phyloP scores from a whole-genome alignment of 1,140 invertebrate species.

The Diorhabda elongata region DNA sequence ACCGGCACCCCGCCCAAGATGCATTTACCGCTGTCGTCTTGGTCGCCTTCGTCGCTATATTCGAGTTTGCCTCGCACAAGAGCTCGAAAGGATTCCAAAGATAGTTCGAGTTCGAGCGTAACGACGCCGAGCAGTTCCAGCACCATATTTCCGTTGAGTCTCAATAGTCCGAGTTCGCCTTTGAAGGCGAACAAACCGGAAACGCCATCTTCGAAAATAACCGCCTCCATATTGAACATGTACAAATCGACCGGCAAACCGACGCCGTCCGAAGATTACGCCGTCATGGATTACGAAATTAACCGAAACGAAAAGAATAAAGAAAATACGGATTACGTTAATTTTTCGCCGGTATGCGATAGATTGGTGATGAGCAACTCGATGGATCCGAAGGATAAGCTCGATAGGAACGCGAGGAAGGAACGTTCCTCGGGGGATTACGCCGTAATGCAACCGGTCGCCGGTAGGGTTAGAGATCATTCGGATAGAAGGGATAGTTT shows the following conservation, averaged over 20 bases:
- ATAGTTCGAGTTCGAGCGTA: slow-evolving; percentile 48
- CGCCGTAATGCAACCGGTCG: slow-evolving; percentile 15
- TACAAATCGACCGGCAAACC: slow-evolving; percentile 28
- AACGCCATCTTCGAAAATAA: slow-evolving; percentile 35
- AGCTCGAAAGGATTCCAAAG: slow-evolving; percentile 43
- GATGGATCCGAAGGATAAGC: slow-evolving; percentile 13
- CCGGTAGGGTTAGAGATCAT: slow-evolving; percentile 5
- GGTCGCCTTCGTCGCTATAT: slow-evolving; percentile 34
- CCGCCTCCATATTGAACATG: slow-evolving; percentile 32
- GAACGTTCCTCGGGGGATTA: neutral
- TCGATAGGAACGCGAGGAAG: neutral
- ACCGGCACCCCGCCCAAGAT: slow-evolving; percentile 47
- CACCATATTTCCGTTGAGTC: slow-evolving; percentile 58
- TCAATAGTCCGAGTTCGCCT: slow-evolving; percentile 58
- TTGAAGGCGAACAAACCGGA: slow-evolving; percentile 47
- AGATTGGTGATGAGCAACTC: neutral
- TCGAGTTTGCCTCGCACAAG: slow-evolving; percentile 43
- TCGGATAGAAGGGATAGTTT: slow-evolving; percentile 9
- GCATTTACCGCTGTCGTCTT: slow-evolving; percentile 41
- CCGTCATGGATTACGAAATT: slow-evolving; percentile 40
- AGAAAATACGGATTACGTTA: slow-evolving; percentile 40
- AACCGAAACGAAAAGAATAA: slow-evolving; percentile 4
- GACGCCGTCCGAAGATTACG: slow-evolving; percentile 33
- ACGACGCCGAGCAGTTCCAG: slow-evolving; percentile 54
- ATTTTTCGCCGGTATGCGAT: slow-evolving; percentile 34